Base-by-base conservation (phyloP, 1,140 invertebrate species). In the Frieseomelitta varia region DNA sequence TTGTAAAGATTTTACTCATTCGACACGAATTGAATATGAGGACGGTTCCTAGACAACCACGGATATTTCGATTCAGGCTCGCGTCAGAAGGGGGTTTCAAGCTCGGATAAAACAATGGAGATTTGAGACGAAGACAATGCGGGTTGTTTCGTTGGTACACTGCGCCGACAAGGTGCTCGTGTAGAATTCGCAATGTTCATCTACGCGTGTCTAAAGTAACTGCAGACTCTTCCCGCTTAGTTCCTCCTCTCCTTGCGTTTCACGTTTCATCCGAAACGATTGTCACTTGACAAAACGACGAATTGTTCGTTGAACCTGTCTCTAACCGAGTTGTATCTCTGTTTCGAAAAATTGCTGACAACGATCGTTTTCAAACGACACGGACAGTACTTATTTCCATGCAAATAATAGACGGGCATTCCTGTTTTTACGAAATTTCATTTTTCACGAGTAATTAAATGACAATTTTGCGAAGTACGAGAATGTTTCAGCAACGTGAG, bases 91-190 rank as follows among this genome's bases (percentile, higher is more conserved):
- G 63, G 79, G 74, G 53, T 63, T 75, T 68, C 58, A 56, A 75
- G 79, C 63, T 63, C 27, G 71, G 58, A 85, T 81, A 85, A 85
- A 82, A 83, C 84, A 85, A 83, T 85, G 84, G 80, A 83, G 73
- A 83, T 82, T 78, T 56, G 79, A 65, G 53, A 65, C 73, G 73
- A 71, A 85, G 84, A 85, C 80, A 85, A 85, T 85, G 74, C 63
- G 63, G 76, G 77, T 51, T 79, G 67, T 24, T 71, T 84, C 39
- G 12, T 27, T 14, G 81, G 27, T 47, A 17, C 39, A 78, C 53
- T 39, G 47, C 51, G 17, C 4, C 19, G 10, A 21, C 11, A 68
- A 77, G 80, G 30, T 82, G 51, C 63, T 82, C 73, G 39, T 2
- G 12, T 39, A 68, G 81, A 82, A 78, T 78, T 30, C n/a, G 30